Conservation (phyloP, 23 tunicate species). For the Halocynthia aurantium region DNA sequence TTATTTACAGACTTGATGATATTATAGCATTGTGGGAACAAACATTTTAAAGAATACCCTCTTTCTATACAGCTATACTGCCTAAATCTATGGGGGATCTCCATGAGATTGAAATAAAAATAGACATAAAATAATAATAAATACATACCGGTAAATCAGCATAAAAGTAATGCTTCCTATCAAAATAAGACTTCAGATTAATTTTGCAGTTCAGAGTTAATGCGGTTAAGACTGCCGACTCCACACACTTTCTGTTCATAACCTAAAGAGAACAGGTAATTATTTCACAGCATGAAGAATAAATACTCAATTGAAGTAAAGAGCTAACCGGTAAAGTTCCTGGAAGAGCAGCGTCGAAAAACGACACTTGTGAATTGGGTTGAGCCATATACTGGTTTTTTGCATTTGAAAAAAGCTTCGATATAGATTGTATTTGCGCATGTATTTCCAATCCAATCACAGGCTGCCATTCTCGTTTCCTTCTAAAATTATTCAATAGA, state of each 20-base stretch:
- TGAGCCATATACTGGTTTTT: slow-evolving; percentile 67
- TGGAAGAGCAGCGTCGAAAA: slow-evolving; percentile 85
- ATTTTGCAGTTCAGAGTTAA: slow-evolving; percentile 67
- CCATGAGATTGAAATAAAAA: not conserved
- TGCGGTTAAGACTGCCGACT: slow-evolving; percentile 55
- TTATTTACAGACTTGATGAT: too few relatives aligned
- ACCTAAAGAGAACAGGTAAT: slow-evolving; percentile 33
- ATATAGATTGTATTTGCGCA: slow-evolving; percentile 60
- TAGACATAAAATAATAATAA: slow-evolving; percentile 1
- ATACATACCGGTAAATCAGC: slow-evolving; percentile 82
- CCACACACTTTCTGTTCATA: slow-evolving; percentile 64
- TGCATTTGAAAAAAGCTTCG: slow-evolving; percentile 74
- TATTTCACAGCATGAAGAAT: not conserved
- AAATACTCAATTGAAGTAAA: not conserved
- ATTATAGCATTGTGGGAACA: too few relatives aligned
- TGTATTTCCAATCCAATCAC: slow-evolving; percentile 88
- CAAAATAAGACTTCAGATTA: slow-evolving; percentile 52
- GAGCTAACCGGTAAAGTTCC: slow-evolving; percentile 81
- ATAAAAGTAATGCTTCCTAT: slow-evolving; percentile 93
- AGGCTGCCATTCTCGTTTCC: slow-evolving; percentile 27
- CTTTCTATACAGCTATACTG: too few relatives aligned
- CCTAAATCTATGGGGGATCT: too few relatives aligned
- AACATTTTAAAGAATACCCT: too few relatives aligned
- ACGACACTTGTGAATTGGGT: slow-evolving; percentile 66
- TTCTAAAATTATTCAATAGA: not conserved